Percentiles rank a stretch among this genome's conserved stretches.
phyloP scores from a whole-genome alignment of 64 coral and sea anemone genomes.

The Dendronephthya gigantea region DNA sequence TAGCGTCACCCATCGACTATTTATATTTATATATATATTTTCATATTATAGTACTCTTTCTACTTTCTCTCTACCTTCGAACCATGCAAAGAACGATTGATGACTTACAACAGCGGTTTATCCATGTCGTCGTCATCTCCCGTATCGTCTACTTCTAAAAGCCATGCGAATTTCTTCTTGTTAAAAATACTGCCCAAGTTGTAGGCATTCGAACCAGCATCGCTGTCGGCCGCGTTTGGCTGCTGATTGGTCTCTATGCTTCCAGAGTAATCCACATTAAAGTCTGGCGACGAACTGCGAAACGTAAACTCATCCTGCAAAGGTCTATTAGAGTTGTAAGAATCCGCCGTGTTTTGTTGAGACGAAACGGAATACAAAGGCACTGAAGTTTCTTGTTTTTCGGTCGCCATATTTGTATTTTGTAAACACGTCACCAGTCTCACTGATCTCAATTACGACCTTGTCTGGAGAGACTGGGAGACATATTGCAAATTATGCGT shows the following conservation, averaged over 20 bases:
- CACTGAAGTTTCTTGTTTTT: conserved; percentile 57
- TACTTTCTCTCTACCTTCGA: neutral
- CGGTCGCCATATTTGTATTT: conserved; percentile 70
- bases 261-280: conserved; percentile 55
- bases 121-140: conserved; percentile 86
- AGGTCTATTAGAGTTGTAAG: conserved; percentile 44
- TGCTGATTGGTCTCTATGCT: conserved; percentile 43
- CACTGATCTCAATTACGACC: no score
- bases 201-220: conserved; percentile 46
- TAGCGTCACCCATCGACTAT: no score
- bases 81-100: neutral
- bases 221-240: conserved; percentile 35
- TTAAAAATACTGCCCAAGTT: conserved; percentile 46
- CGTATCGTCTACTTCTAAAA: conserved; percentile 84
- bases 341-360: conserved; percentile 32
- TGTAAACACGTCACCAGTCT: neutral
- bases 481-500: no score
- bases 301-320: conserved; percentile 76
- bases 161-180: conserved; percentile 82
- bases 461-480: no score
- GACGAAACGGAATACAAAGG: conserved; percentile 56
- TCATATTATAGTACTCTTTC: neutral
- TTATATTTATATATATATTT: no score
- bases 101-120: conserved; percentile 81
- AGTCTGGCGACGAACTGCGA: conserved; percentile 63